Base-by-base conservation (phyloP, 2,113 vertebrate species). In the Argyrosomus japonicus region DNA sequence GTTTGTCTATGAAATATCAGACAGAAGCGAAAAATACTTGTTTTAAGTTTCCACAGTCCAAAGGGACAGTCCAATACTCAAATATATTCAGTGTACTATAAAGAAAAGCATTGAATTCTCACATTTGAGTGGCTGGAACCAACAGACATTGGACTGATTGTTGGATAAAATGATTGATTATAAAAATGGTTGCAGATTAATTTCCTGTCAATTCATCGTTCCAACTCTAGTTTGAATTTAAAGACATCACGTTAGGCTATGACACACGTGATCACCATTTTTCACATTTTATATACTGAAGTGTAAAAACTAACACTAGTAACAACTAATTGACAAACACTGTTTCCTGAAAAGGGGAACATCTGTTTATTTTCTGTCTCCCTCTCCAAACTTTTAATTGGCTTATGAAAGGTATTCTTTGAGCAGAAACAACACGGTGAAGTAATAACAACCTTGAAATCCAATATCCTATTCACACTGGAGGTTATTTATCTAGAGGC, bases 381-480 rank as follows among this genome's bases (percentile, higher is more conserved):
- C 19, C 19, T 67, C 57, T 62, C 21, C 27, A 62, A 77, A 71
- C 53, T 54, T 84, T 73, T 64, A 84, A 86, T 77, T 73, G 48
- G 61, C 74, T 64, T 61, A 50, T 77, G 73, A 69, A 32, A 60
- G 70, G 72, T 56, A 83, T 82, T 84, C 79, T 64, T 73, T 69
- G 11, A 64, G 51, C 40, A 79, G 48, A 79, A 87, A 32, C 4
- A 77, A 77, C 68, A 82, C 81, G 74, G 17, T 70, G 75, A 88
- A 86, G 62, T 64, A 77, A 90, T 83, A 88, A 87, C 85, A 79
- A 68, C 50, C 83, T 64, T 79, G 64, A 84, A 84, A 81, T 91
- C 84, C 76, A 93, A 91, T 92, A 89, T 91, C 87, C 89, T 90
- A 48, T 87, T 64, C 70, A 64, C 25, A 14, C 87, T 14, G 58